Percentiles rank a stretch among this genome's conserved stretches.
Conservation (phyloP, 2,113 vertebrate genomes). For the Tragelaphus buxtoni region DNA sequence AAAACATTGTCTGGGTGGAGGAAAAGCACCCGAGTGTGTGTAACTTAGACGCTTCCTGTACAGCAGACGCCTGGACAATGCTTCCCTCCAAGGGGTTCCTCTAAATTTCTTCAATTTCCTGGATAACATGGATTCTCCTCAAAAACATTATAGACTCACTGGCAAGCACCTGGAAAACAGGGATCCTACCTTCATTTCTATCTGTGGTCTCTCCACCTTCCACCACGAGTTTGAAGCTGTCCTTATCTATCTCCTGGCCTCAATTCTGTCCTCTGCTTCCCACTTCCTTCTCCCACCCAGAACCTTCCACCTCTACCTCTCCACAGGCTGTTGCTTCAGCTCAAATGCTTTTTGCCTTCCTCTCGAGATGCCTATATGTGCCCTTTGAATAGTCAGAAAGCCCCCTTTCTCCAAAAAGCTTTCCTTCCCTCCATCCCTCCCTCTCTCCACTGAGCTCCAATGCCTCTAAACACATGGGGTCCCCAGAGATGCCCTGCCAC, state of each 20-base stretch:
- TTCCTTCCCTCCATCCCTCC: not conserved
- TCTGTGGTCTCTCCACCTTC: not conserved
- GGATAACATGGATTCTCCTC: not conserved
- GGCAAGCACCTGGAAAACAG: not conserved
- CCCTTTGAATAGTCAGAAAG: not conserved
- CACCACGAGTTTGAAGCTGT: not conserved
- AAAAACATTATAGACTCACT: not conserved
- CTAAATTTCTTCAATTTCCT: not conserved
- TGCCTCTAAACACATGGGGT: not conserved
- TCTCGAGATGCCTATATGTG: not conserved
- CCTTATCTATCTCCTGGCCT: not conserved
- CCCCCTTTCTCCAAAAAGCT: not conserved
- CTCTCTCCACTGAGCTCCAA: not conserved
- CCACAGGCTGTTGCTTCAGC: not conserved
- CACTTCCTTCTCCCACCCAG: not conserved
- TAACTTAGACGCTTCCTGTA: not conserved
- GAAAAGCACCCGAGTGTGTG: not conserved
- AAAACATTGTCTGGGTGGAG: slow-evolving; percentile 61
- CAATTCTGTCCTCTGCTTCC: not conserved
- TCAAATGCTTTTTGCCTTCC: not conserved
- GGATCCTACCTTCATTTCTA: not conserved
- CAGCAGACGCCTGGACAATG: not conserved
- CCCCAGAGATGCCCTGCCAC: not conserved
- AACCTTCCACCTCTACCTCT: not conserved
- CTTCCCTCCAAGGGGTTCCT: not conserved